Percentiles rank a stretch among this genome's conserved stretches.
These are phyloP conservation scores for Nixonia krombeini DNA, from an alignment of 1,140 invertebrate species.

Conservation along the genomic window DNA sequence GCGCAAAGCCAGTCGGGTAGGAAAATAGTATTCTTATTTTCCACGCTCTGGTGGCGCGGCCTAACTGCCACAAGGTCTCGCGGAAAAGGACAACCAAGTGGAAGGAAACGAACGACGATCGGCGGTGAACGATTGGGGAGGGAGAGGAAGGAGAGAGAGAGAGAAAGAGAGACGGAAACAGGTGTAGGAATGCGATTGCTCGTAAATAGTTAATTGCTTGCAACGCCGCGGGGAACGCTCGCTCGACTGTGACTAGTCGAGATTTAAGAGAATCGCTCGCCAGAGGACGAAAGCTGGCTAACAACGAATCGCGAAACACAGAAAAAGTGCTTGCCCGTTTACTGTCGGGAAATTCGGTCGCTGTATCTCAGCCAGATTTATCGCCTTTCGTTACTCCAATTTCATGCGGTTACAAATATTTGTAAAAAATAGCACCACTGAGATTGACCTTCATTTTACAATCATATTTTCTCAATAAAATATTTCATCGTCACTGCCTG, in stretches of 20 bases:
- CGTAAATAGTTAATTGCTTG: constrained; percentile 57
- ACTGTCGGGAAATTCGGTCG: too few relatives aligned
- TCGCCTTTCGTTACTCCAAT: too few relatives aligned
- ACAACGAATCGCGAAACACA: neutral
- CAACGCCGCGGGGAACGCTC: constrained; percentile 42
- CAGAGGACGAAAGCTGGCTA: constrained; percentile 8
- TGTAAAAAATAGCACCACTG: too few relatives aligned
- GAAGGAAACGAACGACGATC: constrained; percentile 39
- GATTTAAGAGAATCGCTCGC: constrained; percentile 12
- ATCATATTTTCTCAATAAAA: too few relatives aligned
- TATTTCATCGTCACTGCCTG: too few relatives aligned
- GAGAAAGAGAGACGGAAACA: constrained; percentile 30
- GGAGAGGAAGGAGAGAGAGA: neutral
- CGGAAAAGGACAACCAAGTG: constrained; percentile 13
- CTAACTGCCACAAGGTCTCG: constrained; percentile 54
- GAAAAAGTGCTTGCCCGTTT: too few relatives aligned
- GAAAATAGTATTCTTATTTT: constrained; percentile 57
- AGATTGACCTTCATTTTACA: too few relatives aligned
- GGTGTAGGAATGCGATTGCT: constrained; percentile 51
- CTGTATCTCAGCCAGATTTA: too few relatives aligned
- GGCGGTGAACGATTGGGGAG: constrained; percentile 22
- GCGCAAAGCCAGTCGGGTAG: constrained; percentile 7
- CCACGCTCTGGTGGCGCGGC: constrained; percentile 50
- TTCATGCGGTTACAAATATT: too few relatives aligned
- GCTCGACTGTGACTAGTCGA: constrained; percentile 43